phyloP scores from a whole-genome alignment of 1,140 invertebrate species.

The Pseudomyrmex pallidus region DNA sequence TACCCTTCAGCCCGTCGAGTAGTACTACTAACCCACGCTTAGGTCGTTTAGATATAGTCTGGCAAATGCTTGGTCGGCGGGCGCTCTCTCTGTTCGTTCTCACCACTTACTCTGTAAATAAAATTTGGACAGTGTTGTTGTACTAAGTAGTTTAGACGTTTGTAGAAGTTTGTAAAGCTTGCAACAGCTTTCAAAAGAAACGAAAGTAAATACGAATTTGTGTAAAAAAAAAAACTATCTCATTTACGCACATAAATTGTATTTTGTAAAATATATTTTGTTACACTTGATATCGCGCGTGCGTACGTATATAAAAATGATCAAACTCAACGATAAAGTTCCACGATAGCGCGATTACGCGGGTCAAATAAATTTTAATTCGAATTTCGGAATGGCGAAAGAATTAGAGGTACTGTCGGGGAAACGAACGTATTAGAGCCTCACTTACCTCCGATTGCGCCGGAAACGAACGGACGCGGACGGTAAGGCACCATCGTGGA shows the following conservation, averaged over 20 bases:
- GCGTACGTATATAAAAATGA: neutral
- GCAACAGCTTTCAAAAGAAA: too few relatives aligned
- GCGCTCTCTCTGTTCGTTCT: constrained; percentile 6
- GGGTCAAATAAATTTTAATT: constrained; percentile 43
- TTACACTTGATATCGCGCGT: neutral
- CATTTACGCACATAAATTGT: neutral
- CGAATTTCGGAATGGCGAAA: constrained; percentile 48
- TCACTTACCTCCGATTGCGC: constrained; percentile 70
- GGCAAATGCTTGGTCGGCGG: neutral
- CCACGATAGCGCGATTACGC: neutral
- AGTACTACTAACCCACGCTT: constrained; percentile 29
- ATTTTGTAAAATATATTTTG: neutral
- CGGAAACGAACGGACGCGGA: constrained; percentile 72
- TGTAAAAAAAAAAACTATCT: neutral
- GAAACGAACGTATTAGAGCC: constrained; percentile 71
- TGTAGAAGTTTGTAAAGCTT: neutral
- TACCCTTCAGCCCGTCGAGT: constrained; percentile 43
- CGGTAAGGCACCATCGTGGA: constrained; percentile 68
- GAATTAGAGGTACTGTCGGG: constrained; percentile 64
- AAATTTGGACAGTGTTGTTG: neutral
- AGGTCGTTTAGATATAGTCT: constrained; percentile 53
- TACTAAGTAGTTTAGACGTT: neutral
- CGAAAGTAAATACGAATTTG: neutral
- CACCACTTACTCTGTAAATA: neutral
- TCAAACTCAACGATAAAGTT: constrained; percentile 8